Conservation (phyloP, 2,797 vertebrate species). For the Limnodromus scolopaceus region DNA sequence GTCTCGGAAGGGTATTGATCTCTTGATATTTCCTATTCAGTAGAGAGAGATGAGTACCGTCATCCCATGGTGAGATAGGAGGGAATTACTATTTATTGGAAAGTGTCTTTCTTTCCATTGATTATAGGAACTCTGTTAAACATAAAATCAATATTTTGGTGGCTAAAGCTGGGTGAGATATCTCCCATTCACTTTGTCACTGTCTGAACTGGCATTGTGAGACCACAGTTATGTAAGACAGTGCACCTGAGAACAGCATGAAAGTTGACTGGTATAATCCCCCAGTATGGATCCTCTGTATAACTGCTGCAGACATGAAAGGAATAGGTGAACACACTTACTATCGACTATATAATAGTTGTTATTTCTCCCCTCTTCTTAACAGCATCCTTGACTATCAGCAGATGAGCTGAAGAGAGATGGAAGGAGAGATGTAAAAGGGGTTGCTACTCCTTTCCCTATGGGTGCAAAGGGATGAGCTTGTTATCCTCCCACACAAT, state of each 20-base stretch:
- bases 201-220: not conserved
- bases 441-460: not conserved
- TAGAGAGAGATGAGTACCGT: not conserved
- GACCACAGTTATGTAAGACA: not conserved
- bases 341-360: not conserved
- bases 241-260: not conserved
- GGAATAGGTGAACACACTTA: not conserved
- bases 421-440: not conserved
- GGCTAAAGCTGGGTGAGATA: not conserved
- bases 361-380: not conserved
- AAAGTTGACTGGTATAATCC: not conserved
- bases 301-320: not conserved
- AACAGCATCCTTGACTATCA: not conserved
- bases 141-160: not conserved
- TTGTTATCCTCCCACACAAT: not conserved
- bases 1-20: not conserved
- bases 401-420: not conserved
- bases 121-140: not conserved
- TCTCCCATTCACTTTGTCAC: not conserved
- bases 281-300: not conserved
- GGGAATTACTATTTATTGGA: not conserved
- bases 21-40: not conserved
- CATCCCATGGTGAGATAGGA: not conserved
- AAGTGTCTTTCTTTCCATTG: not conserved
- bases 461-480: not conserved